A percentile compares a stretch with the other conserved stretches of the same genome.
Evolutionary conservation across 2,113 vertebrate genomes (phyloP).

Genomic region (Labeo rohita): DNA sequence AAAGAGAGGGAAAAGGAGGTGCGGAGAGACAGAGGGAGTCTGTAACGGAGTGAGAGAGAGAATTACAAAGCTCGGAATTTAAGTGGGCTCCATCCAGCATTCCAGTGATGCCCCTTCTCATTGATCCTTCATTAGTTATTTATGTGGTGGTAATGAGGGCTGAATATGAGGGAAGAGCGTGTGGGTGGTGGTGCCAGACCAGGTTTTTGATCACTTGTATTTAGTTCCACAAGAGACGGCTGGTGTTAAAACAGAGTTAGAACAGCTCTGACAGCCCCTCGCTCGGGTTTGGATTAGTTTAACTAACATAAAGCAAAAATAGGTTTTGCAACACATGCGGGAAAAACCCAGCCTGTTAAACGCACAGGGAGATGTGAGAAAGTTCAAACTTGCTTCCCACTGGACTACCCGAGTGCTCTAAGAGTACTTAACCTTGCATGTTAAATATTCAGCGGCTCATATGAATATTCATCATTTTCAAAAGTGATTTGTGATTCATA

Average conservation of each 20-base stretch:
- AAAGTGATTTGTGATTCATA: background rate
- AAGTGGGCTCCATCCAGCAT: conserved; percentile 61
- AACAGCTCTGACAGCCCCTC: background rate
- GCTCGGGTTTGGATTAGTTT: background rate
- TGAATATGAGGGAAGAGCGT: conserved; percentile 53
- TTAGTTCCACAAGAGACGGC: conserved; percentile 21
- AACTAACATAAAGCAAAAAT: background rate
- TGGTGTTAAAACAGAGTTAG: conserved; percentile 21
- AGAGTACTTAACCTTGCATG: conserved; percentile 55
- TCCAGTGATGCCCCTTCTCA: conserved; percentile 59
- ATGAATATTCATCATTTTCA: conserved; percentile 18
- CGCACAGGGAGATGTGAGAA: background rate
- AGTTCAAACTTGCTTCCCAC: background rate
- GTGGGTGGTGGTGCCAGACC: conserved; percentile 32
- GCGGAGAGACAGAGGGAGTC: conserved; percentile 49
- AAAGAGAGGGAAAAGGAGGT: conserved; percentile 47
- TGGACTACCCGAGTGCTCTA: conserved; percentile 38
- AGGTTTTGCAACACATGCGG: background rate
- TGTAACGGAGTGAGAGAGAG: conserved; percentile 29
- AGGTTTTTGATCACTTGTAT: conserved; percentile 56
- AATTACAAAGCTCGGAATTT: conserved; percentile 58
- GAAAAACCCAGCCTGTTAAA: background rate
- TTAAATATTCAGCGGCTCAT: conserved; percentile 64
- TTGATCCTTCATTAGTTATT: conserved; percentile 68
- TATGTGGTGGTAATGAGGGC: conserved; percentile 65